Conservation (phyloP, 2,113 vertebrate species). For the Bubo scandiacus region DNA sequence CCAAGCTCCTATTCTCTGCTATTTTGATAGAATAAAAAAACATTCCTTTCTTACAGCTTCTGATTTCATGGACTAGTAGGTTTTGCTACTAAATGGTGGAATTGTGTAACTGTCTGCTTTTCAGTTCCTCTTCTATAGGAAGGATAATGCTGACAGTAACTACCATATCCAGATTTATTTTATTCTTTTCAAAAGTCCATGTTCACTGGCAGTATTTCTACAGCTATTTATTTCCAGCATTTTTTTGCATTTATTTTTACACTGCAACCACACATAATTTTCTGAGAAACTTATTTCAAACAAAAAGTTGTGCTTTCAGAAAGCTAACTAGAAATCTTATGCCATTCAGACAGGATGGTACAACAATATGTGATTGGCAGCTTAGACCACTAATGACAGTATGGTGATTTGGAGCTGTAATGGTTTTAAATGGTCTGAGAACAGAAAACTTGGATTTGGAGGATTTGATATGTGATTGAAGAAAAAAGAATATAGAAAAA, state of each 20-base stretch:
- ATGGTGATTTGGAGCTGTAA: constrained; percentile 3
- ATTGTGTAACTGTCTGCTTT: not conserved
- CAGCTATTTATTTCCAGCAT: not conserved
- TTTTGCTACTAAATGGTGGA: not conserved
- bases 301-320: not conserved
- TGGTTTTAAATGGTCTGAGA: constrained; percentile 4
- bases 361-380: constrained; percentile 48
- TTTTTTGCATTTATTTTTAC: constrained; percentile 23
- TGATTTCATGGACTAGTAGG: constrained; percentile 18
- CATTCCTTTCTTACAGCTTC: not conserved
- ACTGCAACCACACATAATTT: not conserved
- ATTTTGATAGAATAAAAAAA: not conserved
- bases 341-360: not conserved
- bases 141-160: constrained; percentile 36
- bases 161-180: constrained; percentile 29
- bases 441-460: constrained; percentile 1
- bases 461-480: not conserved
- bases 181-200: not conserved
- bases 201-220: not conserved
- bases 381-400: not conserved
- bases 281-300: not conserved
- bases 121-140: not conserved
- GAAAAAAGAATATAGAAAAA: not conserved
- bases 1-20: not conserved
- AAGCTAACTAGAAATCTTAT: not conserved